Evolutionary conservation across 2,888 invertebrate genomes (phyloP).

Genomic region (Eilema griseolum): DNA sequence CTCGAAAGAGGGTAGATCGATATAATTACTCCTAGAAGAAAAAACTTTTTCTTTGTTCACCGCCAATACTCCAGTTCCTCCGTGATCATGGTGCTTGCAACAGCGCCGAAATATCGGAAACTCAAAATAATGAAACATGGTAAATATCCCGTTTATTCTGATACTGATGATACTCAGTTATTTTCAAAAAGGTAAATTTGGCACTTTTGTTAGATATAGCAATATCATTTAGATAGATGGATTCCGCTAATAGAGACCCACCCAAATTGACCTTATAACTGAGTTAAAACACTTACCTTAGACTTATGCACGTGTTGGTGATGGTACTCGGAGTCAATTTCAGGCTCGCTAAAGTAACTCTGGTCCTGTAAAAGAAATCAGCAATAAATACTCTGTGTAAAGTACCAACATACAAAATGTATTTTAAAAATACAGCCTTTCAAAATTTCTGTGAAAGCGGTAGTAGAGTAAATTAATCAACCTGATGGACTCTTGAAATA

Average conservation of each 20-base stretch:
- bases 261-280: background rate
- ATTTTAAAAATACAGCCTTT: too few species aligned
- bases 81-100: too few species aligned
- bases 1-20: too few species aligned
- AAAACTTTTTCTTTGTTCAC: too few species aligned
- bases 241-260: background rate
- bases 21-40: too few species aligned
- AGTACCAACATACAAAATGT: background rate
- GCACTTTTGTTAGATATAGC: background rate
- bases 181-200: background rate
- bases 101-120: too few species aligned
- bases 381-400: background rate
- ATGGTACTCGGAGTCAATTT: conserved; percentile 97
- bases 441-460: background rate
- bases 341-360: conserved; percentile 97
- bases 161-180: background rate
- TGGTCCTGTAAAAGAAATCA: conserved; percentile 87
- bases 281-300: conserved; percentile 89
- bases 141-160: too few species aligned
- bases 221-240: conserved; percentile 8
- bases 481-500: background rate
- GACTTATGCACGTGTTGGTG: conserved; percentile 97
- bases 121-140: too few species aligned
- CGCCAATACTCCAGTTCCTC: too few species aligned
- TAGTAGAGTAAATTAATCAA: background rate